These are phyloP conservation scores for Thecophora atra DNA, from an alignment of 2,888 invertebrate species.

Conservation along the genomic window DNA sequence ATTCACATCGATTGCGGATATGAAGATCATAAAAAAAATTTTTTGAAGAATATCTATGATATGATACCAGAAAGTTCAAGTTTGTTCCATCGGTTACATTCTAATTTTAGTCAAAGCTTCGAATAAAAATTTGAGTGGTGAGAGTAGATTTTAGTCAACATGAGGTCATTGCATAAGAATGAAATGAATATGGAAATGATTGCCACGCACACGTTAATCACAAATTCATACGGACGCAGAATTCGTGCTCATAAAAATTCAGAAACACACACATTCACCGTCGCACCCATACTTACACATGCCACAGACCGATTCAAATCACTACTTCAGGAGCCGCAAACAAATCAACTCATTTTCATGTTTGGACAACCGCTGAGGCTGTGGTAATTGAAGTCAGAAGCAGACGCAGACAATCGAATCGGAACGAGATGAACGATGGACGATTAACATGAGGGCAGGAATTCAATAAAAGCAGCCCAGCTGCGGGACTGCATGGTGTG, in stretches of 20 bases:
- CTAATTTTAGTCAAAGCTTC: too few relatives aligned
- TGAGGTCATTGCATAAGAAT: too few relatives aligned
- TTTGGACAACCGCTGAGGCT: slow-evolving; percentile 31
- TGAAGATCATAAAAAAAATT: too few relatives aligned
- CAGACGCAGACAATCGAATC: slow-evolving; percentile 29
- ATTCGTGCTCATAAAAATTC: not conserved
- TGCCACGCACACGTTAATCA: not conserved
- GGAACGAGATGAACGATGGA: slow-evolving; percentile 28
- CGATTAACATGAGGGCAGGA: slow-evolving; percentile 19
- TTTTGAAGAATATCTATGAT: too few relatives aligned
- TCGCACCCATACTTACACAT: not conserved
- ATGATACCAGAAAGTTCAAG: too few relatives aligned
- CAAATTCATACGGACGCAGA: not conserved
- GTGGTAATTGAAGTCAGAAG: slow-evolving; percentile 35
- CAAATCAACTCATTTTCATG: slow-evolving; percentile 37
- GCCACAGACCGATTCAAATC: not conserved
- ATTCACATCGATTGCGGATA: too few relatives aligned
- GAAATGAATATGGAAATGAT: not conserved
- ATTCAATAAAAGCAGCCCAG: slow-evolving; percentile 3
- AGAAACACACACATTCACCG: slow-evolving; percentile 1
- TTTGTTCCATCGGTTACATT: too few relatives aligned
- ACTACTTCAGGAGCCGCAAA: slow-evolving; percentile 26
- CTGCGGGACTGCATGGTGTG: not conserved
- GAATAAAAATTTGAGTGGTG: too few relatives aligned
- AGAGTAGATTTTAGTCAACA: too few relatives aligned